Conservation (phyloP, 2,888 invertebrate species). For the Trimorus sp. region DNA sequence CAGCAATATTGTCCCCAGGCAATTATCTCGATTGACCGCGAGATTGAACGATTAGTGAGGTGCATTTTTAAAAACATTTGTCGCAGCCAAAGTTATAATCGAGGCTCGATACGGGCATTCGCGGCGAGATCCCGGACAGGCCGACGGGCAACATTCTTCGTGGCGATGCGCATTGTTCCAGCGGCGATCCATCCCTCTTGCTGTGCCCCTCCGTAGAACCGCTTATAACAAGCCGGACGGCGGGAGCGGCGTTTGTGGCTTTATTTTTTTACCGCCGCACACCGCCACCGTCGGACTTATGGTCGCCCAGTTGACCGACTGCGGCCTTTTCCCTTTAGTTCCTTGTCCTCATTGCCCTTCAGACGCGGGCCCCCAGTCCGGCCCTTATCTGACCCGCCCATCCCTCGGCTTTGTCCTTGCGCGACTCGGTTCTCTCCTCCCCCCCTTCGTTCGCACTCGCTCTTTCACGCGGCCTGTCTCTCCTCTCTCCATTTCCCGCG, state of each 20-base stretch:
- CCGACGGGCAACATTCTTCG: slow-evolving; percentile 82
- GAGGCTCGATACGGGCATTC: slow-evolving; percentile 42
- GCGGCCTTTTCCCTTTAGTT: slow-evolving; percentile 75
- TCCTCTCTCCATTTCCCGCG: slow-evolving; percentile 27
- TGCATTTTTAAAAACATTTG: slow-evolving; percentile 52
- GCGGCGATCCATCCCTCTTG: slow-evolving; percentile 69
- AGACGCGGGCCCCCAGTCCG: slow-evolving; percentile 59
- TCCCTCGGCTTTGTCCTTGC: slow-evolving; percentile 68
- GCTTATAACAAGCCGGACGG: slow-evolving; percentile 77
- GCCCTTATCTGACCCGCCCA: slow-evolving; percentile 71
- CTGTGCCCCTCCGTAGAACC: slow-evolving; percentile 63
- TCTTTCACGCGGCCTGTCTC: neutral
- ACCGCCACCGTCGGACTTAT: slow-evolving; percentile 79
- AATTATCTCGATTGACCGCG: neutral
- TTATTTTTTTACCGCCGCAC: slow-evolving; percentile 76
- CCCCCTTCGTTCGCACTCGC: slow-evolving; percentile 26
- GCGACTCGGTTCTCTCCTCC: slow-evolving; percentile 29
- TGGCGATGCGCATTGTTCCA: slow-evolving; percentile 81
- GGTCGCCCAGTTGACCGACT: slow-evolving; percentile 79
- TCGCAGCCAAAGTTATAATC: slow-evolving; percentile 59
- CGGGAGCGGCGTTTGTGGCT: slow-evolving; percentile 71
- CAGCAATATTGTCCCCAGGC: neutral
- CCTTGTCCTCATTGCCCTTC: slow-evolving; percentile 75
- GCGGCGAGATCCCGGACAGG: slow-evolving; percentile 68
- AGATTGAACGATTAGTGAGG: slow-evolving; percentile 19